phyloP scores from a whole-genome alignment of 1,140 invertebrate genomes.

The Saccostrea echinata region DNA sequence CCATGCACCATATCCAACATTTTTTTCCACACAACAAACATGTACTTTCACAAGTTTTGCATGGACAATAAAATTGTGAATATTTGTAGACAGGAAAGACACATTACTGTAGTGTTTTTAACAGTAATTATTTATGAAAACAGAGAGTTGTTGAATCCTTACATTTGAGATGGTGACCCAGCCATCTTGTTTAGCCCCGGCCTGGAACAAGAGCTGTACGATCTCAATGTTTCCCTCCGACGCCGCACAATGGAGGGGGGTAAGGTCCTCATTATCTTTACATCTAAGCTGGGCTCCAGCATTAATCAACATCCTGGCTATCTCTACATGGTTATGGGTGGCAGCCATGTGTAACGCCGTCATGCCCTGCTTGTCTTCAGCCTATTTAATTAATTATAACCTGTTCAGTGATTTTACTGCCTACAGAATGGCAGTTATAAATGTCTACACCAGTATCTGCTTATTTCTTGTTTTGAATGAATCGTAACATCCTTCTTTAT shows the following conservation, averaged over 20 bases:
- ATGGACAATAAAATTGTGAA: no score
- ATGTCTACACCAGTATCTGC: no score
- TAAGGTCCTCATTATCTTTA: conserved; percentile 79
- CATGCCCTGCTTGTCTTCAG: conserved; percentile 81
- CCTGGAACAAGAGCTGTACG: conserved; percentile 75
- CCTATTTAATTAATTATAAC: conserved; percentile 65
- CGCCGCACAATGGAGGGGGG: conserved; percentile 80
- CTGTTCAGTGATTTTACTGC: no score
- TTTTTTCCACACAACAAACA: no score
- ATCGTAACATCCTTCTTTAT: no score
- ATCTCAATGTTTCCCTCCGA: conserved; percentile 78
- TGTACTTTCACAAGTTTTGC: no score
- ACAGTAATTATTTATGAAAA: no score
- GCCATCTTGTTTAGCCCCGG: conserved; percentile 69
- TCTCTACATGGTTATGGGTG: conserved; percentile 88
- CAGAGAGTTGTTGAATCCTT: conserved; percentile 37
- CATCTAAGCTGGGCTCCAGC: conserved; percentile 85
- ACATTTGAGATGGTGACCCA: conserved; percentile 74
- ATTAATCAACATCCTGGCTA: conserved; percentile 86
- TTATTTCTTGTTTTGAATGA: no score
- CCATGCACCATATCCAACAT: no score
- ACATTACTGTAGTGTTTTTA: no score
- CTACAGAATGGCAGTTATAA: no score
- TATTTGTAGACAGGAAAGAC: no score
- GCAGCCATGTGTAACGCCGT: conserved; percentile 90